Evolutionary conservation across 2,888 invertebrate species (phyloP), one percentile per base, ranked within the genome.

Genomic region (Laspeyria flexula): DNA sequence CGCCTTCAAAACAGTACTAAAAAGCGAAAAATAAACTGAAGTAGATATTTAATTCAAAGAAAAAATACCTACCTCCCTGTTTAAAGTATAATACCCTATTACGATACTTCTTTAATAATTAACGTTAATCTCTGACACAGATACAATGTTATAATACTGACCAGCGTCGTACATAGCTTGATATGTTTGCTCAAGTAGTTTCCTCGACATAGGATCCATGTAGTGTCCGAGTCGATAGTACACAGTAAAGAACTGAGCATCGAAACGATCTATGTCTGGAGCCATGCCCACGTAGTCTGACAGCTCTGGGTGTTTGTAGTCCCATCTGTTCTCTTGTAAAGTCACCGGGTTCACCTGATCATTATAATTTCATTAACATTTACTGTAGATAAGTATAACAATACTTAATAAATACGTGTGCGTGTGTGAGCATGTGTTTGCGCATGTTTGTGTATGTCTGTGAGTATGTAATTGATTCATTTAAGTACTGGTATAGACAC

Each of bases 201-300:
- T 82, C 3, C 77, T 60, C 0, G 55, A 43, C 75, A 80, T 75
- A 0, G 71, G 18, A 12, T 83, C 82, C 68, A 77, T 78, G 13
- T 9, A 34, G 4, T 46, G 44, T 1, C 58, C 63, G 0, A 71
- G 64, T 1, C 62, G 60, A 49, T 93, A 93, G 72, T 94, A 94
- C 1, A 95, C 34, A 16, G 34, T 34, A 11, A 37, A 37, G 7
- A 37, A 37, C 7, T 37, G 37, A 7, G 37, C 37, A 9, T 37
- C 37, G 11, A 37, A 37, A 1, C 21, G 37, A 12, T 37, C 12
- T 21, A 37, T 1, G 1, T 2, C 37, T 11, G 37, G 37, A 4
- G 21, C 21, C 12, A 11, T 21, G 10, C 44, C 44, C 10, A 12
- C 16, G 5, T 30, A 30, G 13, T 37, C 6, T 9, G 29, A 11